phyloP scores from a whole-genome alignment of 2,888 invertebrate species.

The Drosophila kokeensis region DNA sequence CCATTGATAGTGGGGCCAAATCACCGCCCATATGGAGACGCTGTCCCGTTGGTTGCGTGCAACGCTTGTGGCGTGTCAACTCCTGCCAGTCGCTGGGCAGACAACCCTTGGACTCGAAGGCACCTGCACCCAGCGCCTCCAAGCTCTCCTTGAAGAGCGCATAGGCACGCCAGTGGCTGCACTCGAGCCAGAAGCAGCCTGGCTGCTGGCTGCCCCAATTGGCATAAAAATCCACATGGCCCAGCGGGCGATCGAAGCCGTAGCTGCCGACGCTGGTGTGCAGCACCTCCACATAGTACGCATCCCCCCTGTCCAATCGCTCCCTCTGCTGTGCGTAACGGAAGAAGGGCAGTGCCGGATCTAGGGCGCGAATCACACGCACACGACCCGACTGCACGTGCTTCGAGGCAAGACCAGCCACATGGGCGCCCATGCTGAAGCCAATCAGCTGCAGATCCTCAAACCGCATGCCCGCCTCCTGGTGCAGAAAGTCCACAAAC shows the following conservation, averaged over 20 bases:
- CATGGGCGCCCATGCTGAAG: conserved; percentile 88
- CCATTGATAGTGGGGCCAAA: conserved; percentile 50
- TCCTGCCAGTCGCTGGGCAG: conserved; percentile 66
- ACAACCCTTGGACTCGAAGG: conserved; percentile 74
- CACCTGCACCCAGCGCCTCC: background rate
- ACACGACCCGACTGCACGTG: conserved; percentile 76
- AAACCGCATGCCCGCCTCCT: conserved; percentile 85
- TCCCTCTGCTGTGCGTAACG: conserved; percentile 73
- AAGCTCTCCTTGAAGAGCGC: conserved; percentile 77
- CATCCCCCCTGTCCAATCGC: conserved; percentile 87
- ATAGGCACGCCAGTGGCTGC: conserved; percentile 82
- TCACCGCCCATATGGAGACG: conserved; percentile 74
- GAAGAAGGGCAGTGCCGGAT: conserved; percentile 87
- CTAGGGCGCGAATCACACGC: conserved; percentile 86
- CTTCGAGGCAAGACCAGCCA: conserved; percentile 87
- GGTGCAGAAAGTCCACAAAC: conserved; percentile 88
- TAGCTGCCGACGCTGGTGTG: conserved; percentile 88
- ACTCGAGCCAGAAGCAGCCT: conserved; percentile 86
- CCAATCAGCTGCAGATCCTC: conserved; percentile 83
- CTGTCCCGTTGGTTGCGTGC: conserved; percentile 56
- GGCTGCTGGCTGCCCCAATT: conserved; percentile 88
- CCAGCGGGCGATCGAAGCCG: conserved; percentile 85
- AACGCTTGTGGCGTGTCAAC: conserved; percentile 69
- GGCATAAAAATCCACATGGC: conserved; percentile 87
- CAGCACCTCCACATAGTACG: conserved; percentile 90